Evolutionary conservation across 2,888 invertebrate species (phyloP), one percentile per base, ranked within the genome.

Genomic region (Hirtodrosophila confusa): DNA sequence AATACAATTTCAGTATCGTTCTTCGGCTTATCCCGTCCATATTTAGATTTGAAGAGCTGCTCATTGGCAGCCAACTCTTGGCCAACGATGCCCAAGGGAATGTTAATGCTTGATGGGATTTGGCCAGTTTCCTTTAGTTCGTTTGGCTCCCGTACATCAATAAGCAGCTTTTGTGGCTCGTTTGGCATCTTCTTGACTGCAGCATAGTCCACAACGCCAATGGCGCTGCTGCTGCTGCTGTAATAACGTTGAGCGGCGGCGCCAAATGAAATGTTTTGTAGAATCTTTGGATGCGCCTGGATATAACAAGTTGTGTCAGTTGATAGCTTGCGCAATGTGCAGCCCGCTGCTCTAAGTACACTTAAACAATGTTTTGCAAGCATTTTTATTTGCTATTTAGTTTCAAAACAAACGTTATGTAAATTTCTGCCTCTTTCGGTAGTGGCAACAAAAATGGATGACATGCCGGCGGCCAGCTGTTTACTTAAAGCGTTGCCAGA

Each of bases 61-160:
- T 76, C 60, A 35, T 69, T 70, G 0, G 47, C 17, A 3, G 82
- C 68, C 47, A 91, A 54, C 24, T 87, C 88, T 33, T 80, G 69
- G 10, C 61, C 48, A 4, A 91, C 77, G 10, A 56, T 72, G 3
- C 69, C 93, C 94, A 96, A 92, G 77, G 96, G 96, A 89, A 96
- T 95, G 86, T 96, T 95, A 53, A 96, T 93, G 85, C 95, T 95
- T 55, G 94, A 94, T 36, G 96, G 96, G 64, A 96, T 93, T 83
- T 93, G 92, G 3, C 96, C 96, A 75, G 94, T 93, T 87, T 95
- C 94, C 67, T 93, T 90, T 8, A 96, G 90, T 91, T 96, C 96
- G 9, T 93, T 90, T 31, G 95, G 95, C 88, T 96, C 95, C 72
- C 96, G 93, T 0, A 96, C 96, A 92, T 96, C 96, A 66, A 97